Percentiles rank a stretch among this genome's conserved stretches.
Evolutionary conservation across 2,113 vertebrate species (phyloP).

Genomic region (Halichoerus grypus): DNA sequence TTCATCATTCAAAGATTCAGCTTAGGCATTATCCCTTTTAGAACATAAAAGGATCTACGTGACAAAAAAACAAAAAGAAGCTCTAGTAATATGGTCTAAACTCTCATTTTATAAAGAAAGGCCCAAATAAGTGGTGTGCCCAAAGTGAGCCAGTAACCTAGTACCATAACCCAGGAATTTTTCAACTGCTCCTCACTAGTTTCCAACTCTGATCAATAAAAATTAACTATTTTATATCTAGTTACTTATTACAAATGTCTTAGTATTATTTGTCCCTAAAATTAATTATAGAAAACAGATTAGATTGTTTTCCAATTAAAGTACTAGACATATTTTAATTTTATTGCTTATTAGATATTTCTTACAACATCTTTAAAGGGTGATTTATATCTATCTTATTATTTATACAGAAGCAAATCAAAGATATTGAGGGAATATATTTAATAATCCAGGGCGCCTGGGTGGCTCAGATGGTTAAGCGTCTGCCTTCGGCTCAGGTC

Average conservation of each 20-base stretch:
- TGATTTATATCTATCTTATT: background rate
- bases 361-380: background rate
- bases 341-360: background rate
- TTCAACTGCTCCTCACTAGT: background rate
- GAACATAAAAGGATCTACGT: background rate
- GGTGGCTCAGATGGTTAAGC: too few relatives aligned
- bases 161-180: background rate
- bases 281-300: background rate
- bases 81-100: background rate
- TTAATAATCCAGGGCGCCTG: background rate
- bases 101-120: background rate
- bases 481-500: too few relatives aligned
- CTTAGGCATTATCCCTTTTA: background rate
- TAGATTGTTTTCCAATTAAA: background rate
- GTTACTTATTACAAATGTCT: background rate
- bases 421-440: background rate
- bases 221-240: background rate
- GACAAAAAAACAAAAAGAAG: background rate
- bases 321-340: background rate
- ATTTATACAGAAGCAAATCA: background rate
- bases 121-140: background rate
- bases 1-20: background rate
- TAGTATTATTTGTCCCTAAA: background rate
- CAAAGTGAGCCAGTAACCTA: background rate
- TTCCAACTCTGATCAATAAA: background rate